These are phyloP conservation scores for Bostrychus sinensis DNA, from an alignment of 2,113 vertebrate species.

Conservation along the genomic window DNA sequence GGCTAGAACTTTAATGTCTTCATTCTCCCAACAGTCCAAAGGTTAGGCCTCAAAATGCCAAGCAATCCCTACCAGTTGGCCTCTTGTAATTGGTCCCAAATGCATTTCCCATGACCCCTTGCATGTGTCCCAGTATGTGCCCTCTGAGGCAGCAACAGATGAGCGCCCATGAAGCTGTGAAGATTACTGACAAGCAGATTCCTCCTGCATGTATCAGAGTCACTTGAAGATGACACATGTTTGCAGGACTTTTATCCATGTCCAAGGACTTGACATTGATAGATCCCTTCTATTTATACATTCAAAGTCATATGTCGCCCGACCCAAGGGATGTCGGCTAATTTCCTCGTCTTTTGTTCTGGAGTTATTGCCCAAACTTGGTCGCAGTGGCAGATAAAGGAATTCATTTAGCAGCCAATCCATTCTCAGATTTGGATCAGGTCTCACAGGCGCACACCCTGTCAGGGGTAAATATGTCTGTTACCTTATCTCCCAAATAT, in stretches of 20 bases:
- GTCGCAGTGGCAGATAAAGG: slow-evolving; percentile 64
- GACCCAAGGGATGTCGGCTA: slow-evolving; percentile 24
- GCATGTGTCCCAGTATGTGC: slow-evolving; percentile 26
- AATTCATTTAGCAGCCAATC: slow-evolving; percentile 70
- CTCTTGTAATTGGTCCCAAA: slow-evolving; percentile 57
- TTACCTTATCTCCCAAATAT: slow-evolving; percentile 64
- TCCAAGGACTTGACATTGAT: slow-evolving; percentile 40
- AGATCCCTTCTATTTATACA: slow-evolving; percentile 40
- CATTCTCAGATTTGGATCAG: slow-evolving; percentile 66
- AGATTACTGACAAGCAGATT: slow-evolving; percentile 24
- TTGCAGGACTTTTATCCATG: background rate
- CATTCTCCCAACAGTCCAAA: slow-evolving; percentile 50
- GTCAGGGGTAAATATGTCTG: slow-evolving; percentile 66
- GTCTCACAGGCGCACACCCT: slow-evolving; percentile 48
- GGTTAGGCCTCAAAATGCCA: slow-evolving; percentile 59
- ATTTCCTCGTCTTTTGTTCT: slow-evolving; percentile 62
- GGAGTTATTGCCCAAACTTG: slow-evolving; percentile 62
- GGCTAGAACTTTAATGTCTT: slow-evolving; percentile 45
- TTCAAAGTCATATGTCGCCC: slow-evolving; percentile 25
- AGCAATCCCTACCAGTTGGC: slow-evolving; percentile 64
- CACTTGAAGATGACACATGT: slow-evolving; percentile 26
- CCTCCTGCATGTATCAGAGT: background rate
- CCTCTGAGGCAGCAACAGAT: slow-evolving; percentile 38
- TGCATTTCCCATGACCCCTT: slow-evolving; percentile 71
- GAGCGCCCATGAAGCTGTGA: slow-evolving; percentile 36